Evolutionary conservation across 2,113 vertebrate species (phyloP).

Genomic region (Aegotheles bennettii): DNA sequence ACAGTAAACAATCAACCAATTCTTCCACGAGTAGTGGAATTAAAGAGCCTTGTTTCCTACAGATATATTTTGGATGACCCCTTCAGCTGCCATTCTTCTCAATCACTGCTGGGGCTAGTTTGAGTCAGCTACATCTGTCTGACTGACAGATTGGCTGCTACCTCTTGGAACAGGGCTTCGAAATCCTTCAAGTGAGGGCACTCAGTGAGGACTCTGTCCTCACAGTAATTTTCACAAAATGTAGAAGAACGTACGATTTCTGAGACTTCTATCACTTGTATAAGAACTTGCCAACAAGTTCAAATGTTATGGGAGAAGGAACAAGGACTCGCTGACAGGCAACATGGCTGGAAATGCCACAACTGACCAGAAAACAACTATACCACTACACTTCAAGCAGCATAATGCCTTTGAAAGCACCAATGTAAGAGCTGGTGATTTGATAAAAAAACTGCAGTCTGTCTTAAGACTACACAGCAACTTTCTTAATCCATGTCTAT

Average conservation of each 20-base stretch:
- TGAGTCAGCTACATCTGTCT: not conserved
- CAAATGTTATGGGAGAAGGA: not conserved
- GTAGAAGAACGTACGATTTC: not conserved
- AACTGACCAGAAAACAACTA: not conserved
- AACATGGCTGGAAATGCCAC: not conserved
- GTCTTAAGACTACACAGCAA: not conserved
- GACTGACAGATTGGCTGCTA: not conserved
- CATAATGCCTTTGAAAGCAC: not conserved
- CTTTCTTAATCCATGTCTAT: not conserved
- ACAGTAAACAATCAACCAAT: slow-evolving; percentile 32
- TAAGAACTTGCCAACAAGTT: not conserved
- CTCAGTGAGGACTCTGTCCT: not conserved
- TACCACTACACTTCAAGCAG: not conserved
- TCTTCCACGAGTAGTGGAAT: not conserved
- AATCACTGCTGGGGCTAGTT: not conserved
- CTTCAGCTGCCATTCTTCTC: not conserved
- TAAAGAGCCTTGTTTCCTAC: not conserved
- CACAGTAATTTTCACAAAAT: not conserved
- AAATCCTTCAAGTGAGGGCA: not conserved
- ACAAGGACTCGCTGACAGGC: not conserved
- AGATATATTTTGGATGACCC: not conserved
- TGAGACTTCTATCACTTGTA: not conserved
- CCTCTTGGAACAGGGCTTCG: not conserved
- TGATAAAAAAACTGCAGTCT: not conserved
- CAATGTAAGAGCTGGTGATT: not conserved